Conservation (phyloP, 2,797 vertebrate species). For the Enoplosus armatus region DNA sequence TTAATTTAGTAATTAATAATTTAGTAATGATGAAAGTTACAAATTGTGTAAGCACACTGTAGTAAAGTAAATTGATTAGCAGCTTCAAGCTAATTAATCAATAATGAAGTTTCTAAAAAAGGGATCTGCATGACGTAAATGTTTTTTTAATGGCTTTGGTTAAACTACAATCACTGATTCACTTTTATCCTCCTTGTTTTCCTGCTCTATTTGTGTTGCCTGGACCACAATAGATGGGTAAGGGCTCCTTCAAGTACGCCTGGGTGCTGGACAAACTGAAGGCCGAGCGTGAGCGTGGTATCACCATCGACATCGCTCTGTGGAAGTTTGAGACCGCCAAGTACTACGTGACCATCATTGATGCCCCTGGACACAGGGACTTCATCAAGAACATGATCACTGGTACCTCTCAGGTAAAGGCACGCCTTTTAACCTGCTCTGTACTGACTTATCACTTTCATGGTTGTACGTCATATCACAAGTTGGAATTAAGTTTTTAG, state of each 20-base stretch:
- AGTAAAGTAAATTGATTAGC: not conserved
- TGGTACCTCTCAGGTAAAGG: constrained; percentile 87
- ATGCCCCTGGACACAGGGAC: constrained; percentile 87
- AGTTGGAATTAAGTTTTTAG: not conserved
- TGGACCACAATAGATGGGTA: constrained; percentile 83
- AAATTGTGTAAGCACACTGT: too few species aligned
- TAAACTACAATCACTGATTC: not conserved
- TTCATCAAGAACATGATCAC: constrained; percentile 93
- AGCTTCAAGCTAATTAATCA: not conserved
- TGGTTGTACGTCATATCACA: not conserved
- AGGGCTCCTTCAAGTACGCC: constrained; percentile 89
- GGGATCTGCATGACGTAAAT: not conserved
- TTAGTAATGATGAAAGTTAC: too few species aligned
- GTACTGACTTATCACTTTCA: not conserved
- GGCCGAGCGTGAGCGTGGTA: constrained; percentile 87
- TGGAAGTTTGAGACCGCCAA: constrained; percentile 89
- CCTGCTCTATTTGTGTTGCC: not conserved
- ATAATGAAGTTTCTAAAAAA: not conserved
- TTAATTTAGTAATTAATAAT: not conserved
- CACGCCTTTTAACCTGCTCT: not conserved
- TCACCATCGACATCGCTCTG: constrained; percentile 89
- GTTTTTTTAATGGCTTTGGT: constrained; percentile 65
- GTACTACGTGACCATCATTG: constrained; percentile 88
- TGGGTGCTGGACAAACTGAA: constrained; percentile 90
- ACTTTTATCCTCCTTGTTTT: not conserved